Evolutionary conservation across 1,140 invertebrate genomes (phyloP).

Genomic region (Melitaea cinxia): DNA sequence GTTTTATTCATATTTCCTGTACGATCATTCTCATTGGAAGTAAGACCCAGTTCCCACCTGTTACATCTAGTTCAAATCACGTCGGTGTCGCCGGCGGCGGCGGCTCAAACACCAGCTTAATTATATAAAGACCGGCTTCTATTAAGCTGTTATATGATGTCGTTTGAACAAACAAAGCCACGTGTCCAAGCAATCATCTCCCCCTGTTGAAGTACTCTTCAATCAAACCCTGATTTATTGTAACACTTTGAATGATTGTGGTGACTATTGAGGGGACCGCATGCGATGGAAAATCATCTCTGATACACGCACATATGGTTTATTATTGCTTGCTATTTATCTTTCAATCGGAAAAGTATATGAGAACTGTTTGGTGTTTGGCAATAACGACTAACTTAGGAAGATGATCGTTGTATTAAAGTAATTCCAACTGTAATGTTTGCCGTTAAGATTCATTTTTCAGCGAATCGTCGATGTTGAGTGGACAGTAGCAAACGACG

Average conservation of each 20-base stretch:
- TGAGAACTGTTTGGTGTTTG: background rate
- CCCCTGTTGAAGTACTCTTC: constrained; percentile 21
- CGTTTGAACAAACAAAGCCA: constrained; percentile 21
- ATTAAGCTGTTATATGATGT: background rate
- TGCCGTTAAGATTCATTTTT: background rate
- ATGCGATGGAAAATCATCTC: background rate
- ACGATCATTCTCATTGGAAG: too few relatives aligned
- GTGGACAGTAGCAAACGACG: background rate
- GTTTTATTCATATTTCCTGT: too few relatives aligned
- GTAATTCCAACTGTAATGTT: background rate
- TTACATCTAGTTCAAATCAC: background rate
- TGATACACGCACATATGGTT: background rate
- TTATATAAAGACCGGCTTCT: background rate
- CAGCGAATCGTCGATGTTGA: background rate
- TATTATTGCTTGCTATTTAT: background rate
- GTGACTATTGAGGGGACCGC: background rate
- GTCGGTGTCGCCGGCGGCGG: background rate
- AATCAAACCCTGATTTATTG: constrained; percentile 32
- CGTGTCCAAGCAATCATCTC: constrained; percentile 18
- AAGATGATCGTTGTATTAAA: background rate
- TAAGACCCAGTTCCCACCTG: too few relatives aligned
- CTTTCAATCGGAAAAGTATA: constrained; percentile 5
- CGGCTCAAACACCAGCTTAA: background rate
- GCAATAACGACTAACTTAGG: background rate
- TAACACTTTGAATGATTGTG: constrained; percentile 8